phyloP scores from a whole-genome alignment of 1,140 invertebrate genomes.

The Coenobita brevimanus region DNA sequence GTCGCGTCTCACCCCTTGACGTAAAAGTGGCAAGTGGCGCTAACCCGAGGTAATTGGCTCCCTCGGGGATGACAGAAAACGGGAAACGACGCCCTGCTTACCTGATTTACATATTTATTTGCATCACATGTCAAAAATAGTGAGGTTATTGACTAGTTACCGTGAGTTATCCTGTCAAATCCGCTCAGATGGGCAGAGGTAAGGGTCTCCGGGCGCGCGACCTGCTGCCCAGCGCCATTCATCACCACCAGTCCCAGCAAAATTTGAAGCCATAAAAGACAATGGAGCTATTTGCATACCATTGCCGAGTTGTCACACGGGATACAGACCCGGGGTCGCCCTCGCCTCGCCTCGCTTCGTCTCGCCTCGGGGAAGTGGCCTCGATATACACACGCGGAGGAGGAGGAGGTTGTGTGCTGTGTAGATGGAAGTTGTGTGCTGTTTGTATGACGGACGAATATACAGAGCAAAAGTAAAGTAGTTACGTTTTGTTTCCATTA shows the following conservation, averaged over 20 bases:
- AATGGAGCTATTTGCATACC: slow-evolving; percentile 61
- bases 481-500: too few species aligned
- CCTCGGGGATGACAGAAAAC: slow-evolving; percentile 65
- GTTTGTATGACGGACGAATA: too few species aligned
- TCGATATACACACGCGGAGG: too few species aligned
- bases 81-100: slow-evolving; percentile 62
- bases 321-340: background rate
- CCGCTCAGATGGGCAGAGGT: slow-evolving; percentile 61
- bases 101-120: slow-evolving; percentile 70
- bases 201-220: slow-evolving; percentile 28
- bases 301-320: slow-evolving; percentile 49
- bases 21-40: slow-evolving; percentile 58
- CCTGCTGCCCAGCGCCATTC: slow-evolving; percentile 31
- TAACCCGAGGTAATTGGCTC: slow-evolving; percentile 68
- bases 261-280: slow-evolving; percentile 58
- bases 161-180: slow-evolving; percentile 69
- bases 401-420: background rate
- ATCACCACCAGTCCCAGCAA: slow-evolving; percentile 56
- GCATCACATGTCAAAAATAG: slow-evolving; percentile 69
- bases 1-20: slow-evolving; percentile 36
- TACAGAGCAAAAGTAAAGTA: too few species aligned
- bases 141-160: slow-evolving; percentile 69
- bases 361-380: background rate
- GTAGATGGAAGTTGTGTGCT: background rate
- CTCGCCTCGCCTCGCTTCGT: background rate